Conservation (phyloP, 2,113 vertebrate species). For the Rhineura floridana region DNA sequence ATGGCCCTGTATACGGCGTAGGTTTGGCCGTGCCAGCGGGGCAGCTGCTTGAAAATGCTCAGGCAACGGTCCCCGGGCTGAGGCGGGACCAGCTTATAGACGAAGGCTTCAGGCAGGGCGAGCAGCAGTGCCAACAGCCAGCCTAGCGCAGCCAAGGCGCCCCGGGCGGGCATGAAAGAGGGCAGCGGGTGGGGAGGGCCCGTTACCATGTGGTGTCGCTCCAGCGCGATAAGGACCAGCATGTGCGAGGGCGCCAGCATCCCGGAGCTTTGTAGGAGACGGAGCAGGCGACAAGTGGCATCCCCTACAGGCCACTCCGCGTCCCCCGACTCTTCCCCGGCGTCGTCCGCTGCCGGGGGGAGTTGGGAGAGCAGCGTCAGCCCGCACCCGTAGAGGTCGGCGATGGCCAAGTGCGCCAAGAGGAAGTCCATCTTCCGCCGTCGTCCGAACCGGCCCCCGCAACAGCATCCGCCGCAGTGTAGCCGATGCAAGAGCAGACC, state of each 20-base stretch:
- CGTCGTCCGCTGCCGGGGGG: constrained; percentile 37
- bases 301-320: constrained; percentile 37
- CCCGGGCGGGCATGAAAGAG: constrained; percentile 25
- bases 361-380: constrained; percentile 62
- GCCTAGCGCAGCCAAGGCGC: constrained; percentile 53
- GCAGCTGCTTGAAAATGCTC: constrained; percentile 57
- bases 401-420: constrained; percentile 71
- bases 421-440: constrained; percentile 73
- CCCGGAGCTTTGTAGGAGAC: constrained; percentile 67
- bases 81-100: constrained; percentile 34
- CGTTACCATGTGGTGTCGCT: constrained; percentile 61
- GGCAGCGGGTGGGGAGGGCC: constrained; percentile 45
- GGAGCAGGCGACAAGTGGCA: constrained; percentile 62
- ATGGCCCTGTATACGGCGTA: constrained; percentile 61
- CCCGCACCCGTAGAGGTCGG: constrained; percentile 72
- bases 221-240: constrained; percentile 69
- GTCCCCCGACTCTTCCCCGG: constrained; percentile 27
- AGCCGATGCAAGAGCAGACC: constrained; percentile 60
- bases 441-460: constrained; percentile 30
- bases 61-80: constrained; percentile 45
- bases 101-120: constrained; percentile 67
- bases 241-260: constrained; percentile 70
- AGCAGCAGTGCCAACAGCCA: constrained; percentile 74
- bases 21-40: constrained; percentile 67
- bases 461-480: constrained; percentile 42